phyloP scores from a whole-genome alignment of 2,888 invertebrate species.

The Stenotaenia linearis region DNA sequence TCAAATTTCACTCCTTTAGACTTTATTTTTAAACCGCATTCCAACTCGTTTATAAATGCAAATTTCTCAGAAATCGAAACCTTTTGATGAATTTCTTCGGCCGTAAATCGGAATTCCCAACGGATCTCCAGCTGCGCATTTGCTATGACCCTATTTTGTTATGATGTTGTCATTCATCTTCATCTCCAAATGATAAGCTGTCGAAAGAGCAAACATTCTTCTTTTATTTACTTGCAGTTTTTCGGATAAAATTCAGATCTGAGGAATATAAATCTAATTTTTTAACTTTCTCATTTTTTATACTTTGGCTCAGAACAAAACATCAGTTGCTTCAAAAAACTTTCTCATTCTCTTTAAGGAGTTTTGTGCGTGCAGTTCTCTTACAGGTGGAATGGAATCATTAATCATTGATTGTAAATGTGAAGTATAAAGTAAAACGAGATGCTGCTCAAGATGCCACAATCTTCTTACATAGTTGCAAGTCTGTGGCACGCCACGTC shows the following conservation, averaged over 20 bases:
- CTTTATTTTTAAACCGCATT: no score
- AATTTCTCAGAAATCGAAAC: no score
- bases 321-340: background rate
- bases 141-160: background rate
- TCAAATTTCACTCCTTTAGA: no score
- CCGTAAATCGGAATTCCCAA: no score
- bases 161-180: background rate
- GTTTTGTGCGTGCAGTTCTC: background rate
- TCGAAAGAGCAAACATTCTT: background rate
- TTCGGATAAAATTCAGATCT: background rate
- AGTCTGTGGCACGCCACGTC: constrained; percentile 15
- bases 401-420: background rate
- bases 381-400: background rate
- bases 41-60: no score
- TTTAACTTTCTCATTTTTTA: background rate
- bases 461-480: constrained; percentile 2
- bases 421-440: background rate
- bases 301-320: background rate
- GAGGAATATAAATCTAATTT: background rate
- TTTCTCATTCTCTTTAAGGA: background rate
- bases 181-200: background rate
- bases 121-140: no score
- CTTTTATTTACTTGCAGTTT: background rate
- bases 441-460: background rate
- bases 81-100: no score